These are phyloP conservation scores for Phylloscopus trochiloides DNA, from an alignment of 2,113 vertebrate species.

Conservation along the genomic window DNA sequence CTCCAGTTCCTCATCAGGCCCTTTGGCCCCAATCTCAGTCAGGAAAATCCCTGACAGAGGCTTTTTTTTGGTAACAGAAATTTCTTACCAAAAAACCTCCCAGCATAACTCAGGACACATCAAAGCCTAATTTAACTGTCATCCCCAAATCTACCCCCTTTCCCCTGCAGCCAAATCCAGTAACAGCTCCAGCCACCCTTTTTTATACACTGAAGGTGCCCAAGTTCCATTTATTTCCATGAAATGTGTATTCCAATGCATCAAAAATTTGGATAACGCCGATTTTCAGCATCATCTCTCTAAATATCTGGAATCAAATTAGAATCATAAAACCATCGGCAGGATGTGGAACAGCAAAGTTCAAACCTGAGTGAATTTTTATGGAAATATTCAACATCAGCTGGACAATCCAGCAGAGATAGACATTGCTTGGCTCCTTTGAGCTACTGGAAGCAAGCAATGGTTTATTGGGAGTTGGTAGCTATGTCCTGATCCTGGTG, in stretches of 20 bases:
- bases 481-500: not conserved
- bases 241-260: not conserved
- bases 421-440: not conserved
- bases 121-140: not conserved
- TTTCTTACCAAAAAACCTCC: not conserved
- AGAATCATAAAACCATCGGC: accelerated
- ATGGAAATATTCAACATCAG: not conserved
- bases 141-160: not conserved
- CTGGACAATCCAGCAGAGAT: not conserved
- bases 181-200: not conserved
- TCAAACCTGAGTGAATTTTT: not conserved
- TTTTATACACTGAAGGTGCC: not conserved
- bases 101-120: accelerated
- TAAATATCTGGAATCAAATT: not conserved
- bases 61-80: not conserved
- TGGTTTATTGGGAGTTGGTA: not conserved
- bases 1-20: not conserved
- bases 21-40: accelerated
- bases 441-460: not conserved
- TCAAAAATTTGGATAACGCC: accelerated
- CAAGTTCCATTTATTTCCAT: not conserved
- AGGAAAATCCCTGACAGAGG: not conserved
- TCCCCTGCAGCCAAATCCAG: not conserved
- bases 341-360: not conserved
- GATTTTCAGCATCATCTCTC: not conserved